Evolutionary conservation across 2,888 invertebrate species (phyloP), one percentile per base, ranked within the genome.

Genomic region (Zaprionus lineosus): DNA sequence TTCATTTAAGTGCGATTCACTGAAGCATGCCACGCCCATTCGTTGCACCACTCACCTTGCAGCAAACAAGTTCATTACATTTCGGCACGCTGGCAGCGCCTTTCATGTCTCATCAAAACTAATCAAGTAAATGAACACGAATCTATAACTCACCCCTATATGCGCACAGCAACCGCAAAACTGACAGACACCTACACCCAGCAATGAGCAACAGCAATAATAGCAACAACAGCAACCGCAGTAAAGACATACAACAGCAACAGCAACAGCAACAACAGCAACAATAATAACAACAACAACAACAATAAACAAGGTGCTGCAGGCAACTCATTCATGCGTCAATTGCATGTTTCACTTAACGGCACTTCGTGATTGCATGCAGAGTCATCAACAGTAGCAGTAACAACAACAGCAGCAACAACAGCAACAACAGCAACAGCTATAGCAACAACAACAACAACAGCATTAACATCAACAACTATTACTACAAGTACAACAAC

Each of bases 121-220:
- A 84, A 82, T 85, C 83, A 85, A 86, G 65, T 78, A 86, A 86
- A 79, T 77, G 86, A 74, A 82, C 79, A 84, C 83, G 65, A 74
- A 83, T 65, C 68, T 77, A 84, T 81, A 71, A 41, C 44, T 50
- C 59, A 62, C 48, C 36, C 41, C 40, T 39, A 40, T 28, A 34
- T 34, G 62, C 56, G 50, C 53, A 51, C 65, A 50, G 43, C 60
- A 76, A 84, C 82, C 84, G 53, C 84, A 81, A 77, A 53, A 61
- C 65, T 41, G 52, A 74, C 60, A 72, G 66, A 65, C 78, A 84
- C 73, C 62, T 70, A 46, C 61, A 53, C 36, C 47, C 21, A 48
- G 21, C 46, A 56, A 33, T 53, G 50, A 21, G 21, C 29, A 29
- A 11, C 11, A 29, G n/a, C 8, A 11, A 29, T 11, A 29, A 6